Conservation (phyloP, 2,888 invertebrate species). For the Hypselothyrea guttata region DNA sequence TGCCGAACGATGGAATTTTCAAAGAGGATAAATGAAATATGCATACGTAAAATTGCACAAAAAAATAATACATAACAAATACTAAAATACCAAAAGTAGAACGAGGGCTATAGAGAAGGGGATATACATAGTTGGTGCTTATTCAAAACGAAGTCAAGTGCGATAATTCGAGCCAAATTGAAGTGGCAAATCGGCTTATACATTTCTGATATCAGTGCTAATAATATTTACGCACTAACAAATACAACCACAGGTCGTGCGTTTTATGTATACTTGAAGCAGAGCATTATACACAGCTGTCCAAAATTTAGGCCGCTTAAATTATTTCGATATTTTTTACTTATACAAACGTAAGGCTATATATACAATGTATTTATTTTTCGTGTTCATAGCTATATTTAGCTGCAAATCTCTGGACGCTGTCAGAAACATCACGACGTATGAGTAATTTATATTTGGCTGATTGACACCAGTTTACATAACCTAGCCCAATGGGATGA, state of each 20-base stretch:
- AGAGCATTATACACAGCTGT: conserved; percentile 27
- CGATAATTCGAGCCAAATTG: conserved; percentile 5
- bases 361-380: conserved; percentile 1
- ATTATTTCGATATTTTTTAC: conserved; percentile 19
- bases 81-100: not conserved
- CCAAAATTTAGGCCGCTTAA: conserved; percentile 53
- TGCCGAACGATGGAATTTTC: not conserved
- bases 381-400: conserved; percentile 43
- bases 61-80: conserved; percentile 3
- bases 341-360: conserved; percentile 1
- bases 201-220: too few species aligned
- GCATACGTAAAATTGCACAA: not conserved
- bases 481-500: not conserved
- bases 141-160: conserved; percentile 20
- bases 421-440: conserved; percentile 14
- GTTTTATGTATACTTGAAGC: conserved; percentile 1
- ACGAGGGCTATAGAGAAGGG: not conserved
- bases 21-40: conserved; percentile 4
- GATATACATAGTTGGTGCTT: not conserved
- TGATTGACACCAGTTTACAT: conserved; percentile 27
- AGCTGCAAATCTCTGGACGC: conserved; percentile 19
- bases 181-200: conserved; percentile 8
- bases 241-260: not conserved
- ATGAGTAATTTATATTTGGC: conserved; percentile 45
- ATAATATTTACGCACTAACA: not conserved